Evolutionary conservation across 2,797 vertebrate genomes (phyloP).

Genomic region (Okamejei kenojei): DNA sequence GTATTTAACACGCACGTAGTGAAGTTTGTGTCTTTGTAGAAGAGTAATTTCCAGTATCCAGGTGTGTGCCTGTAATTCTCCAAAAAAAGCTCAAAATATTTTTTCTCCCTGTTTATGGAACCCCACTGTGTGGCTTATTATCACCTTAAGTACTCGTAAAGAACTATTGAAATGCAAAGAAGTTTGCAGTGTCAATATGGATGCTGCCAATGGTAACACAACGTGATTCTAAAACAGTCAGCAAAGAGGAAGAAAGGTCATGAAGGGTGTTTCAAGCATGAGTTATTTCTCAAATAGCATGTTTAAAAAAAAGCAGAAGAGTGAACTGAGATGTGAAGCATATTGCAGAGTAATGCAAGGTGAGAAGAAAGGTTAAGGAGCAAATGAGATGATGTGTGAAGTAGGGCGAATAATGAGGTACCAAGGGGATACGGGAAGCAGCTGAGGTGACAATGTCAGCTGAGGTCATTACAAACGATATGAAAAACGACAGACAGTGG

Average conservation of each 20-base stretch:
- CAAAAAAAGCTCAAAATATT: background rate
- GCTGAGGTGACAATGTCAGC: slow-evolving; percentile 31
- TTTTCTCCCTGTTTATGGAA: slow-evolving; percentile 2
- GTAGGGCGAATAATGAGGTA: slow-evolving; percentile 36
- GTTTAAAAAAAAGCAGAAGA: background rate
- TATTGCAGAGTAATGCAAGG: slow-evolving; percentile 7
- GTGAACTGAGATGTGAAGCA: slow-evolving; percentile 15
- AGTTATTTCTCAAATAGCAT: slow-evolving; percentile 28
- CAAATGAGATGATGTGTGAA: slow-evolving; percentile 34
- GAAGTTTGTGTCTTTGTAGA: background rate
- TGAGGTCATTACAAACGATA: background rate
- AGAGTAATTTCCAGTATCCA: background rate
- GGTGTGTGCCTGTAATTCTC: background rate
- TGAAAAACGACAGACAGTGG: slow-evolving; percentile 27
- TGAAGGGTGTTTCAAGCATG: background rate
- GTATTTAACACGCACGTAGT: background rate
- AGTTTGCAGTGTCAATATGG: background rate
- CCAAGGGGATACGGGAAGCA: slow-evolving; percentile 31
- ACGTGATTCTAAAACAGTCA: background rate
- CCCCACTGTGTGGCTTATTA: slow-evolving; percentile 13
- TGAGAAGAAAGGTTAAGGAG: slow-evolving; percentile 26
- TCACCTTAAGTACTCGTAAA: background rate
- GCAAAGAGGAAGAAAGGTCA: slow-evolving; percentile 1
- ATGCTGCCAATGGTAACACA: slow-evolving; percentile 6
- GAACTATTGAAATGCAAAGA: slow-evolving; percentile 15